These are phyloP conservation scores for Notechis scutatus DNA, from an alignment of 2,113 vertebrate genomes.

Conservation along the genomic window DNA sequence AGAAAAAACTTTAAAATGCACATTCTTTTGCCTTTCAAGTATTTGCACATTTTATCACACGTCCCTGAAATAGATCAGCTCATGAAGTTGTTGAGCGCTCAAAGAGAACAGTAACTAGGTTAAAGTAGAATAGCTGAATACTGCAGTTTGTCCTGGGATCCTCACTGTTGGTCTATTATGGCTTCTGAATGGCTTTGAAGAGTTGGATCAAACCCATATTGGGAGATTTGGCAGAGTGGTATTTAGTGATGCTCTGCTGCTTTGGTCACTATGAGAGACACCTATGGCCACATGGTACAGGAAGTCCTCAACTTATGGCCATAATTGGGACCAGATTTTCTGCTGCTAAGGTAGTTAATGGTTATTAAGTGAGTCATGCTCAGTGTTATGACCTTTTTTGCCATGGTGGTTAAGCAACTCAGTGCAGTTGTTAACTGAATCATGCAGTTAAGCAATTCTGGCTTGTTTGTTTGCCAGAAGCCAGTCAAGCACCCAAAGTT, in stretches of 20 bases:
- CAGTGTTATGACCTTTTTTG: neutral
- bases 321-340: neutral
- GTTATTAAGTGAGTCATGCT: no score
- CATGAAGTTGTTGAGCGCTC: neutral
- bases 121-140: neutral
- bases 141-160: neutral
- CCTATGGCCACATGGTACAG: neutral
- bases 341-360: neutral
- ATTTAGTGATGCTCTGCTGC: neutral
- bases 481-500: neutral
- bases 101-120: neutral
- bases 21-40: neutral
- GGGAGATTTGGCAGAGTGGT: neutral
- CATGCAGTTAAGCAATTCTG: neutral
- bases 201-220: neutral
- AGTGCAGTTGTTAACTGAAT: neutral
- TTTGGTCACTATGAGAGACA: neutral
- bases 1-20: neutral
- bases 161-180: neutral
- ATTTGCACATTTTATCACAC: neutral
- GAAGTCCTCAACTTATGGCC: neutral
- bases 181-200: neutral
- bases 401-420: neutral
- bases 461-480: neutral
- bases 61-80: neutral